Conservation (phyloP, 2,113 vertebrate genomes). For the Procapra przewalskii region DNA sequence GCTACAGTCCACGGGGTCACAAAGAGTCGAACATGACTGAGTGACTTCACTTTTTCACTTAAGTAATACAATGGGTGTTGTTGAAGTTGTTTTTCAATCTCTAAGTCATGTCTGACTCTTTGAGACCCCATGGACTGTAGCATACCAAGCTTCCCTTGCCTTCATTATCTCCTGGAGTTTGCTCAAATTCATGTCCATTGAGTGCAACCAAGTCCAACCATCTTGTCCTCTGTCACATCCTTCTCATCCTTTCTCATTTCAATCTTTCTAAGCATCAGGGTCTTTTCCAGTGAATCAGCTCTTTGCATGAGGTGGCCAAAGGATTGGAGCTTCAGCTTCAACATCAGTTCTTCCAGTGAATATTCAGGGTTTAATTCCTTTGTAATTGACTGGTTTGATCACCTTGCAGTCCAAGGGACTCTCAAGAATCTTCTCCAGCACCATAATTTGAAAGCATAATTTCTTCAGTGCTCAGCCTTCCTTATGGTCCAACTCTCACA, state of each 20-base stretch:
- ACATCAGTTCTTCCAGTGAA: not conserved
- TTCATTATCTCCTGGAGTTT: not conserved
- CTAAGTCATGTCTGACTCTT: not conserved
- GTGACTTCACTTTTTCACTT: too few relatives aligned
- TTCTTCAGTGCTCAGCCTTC: not conserved
- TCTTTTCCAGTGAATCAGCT: not conserved
- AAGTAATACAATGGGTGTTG: not conserved
- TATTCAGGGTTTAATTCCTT: not conserved
- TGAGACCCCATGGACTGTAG: not conserved
- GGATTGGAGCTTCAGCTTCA: not conserved
- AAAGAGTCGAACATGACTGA: rapidly evolving
- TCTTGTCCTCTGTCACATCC: not conserved
- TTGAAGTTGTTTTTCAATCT: not conserved
- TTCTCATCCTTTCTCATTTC: not conserved
- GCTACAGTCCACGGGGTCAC: too few relatives aligned
- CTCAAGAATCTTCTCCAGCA: not conserved
- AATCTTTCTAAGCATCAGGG: not conserved
- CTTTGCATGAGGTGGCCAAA: not conserved
- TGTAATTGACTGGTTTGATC: not conserved
- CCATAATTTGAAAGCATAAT: not conserved
- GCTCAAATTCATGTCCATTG: not conserved
- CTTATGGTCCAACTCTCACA: not conserved
- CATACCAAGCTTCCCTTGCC: not conserved
- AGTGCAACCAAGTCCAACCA: not conserved
- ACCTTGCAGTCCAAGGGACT: not conserved